phyloP scores from a whole-genome alignment of 2,888 invertebrate species.

The Acanthacorydalis orientalis region DNA sequence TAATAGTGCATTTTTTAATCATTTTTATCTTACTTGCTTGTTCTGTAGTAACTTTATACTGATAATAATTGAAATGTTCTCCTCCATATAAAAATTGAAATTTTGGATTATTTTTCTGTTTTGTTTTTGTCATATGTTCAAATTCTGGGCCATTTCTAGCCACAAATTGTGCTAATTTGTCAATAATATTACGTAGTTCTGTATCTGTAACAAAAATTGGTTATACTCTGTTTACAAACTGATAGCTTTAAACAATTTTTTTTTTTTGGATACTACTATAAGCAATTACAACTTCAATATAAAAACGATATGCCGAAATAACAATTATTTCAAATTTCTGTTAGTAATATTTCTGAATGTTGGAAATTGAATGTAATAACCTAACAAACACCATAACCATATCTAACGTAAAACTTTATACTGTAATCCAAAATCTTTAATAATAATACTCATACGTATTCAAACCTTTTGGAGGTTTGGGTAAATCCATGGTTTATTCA shows the following conservation, averaged over 20 bases:
- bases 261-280: too few relatives aligned
- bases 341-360: too few relatives aligned
- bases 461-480: slow-evolving; percentile 44
- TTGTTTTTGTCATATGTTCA: slow-evolving; percentile 96
- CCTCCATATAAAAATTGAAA: slow-evolving; percentile 96
- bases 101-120: slow-evolving; percentile 94
- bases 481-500: slow-evolving; percentile 25
- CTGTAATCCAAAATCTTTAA: not conserved
- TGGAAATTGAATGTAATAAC: too few relatives aligned
- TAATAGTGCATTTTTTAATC: not conserved
- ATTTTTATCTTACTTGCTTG: slow-evolving; percentile 66
- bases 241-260: too few relatives aligned
- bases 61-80: slow-evolving; percentile 90
- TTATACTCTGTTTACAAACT: too few relatives aligned
- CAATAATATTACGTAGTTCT: slow-evolving; percentile 92
- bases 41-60: slow-evolving; percentile 87
- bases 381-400: not conserved
- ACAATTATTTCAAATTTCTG: too few relatives aligned
- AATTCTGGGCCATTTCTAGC: slow-evolving; percentile 99
- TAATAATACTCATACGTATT: too few relatives aligned
- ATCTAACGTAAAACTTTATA: not conserved
- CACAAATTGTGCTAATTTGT: slow-evolving; percentile 96
- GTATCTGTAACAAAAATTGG: slow-evolving; percentile 45
- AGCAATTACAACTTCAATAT: too few relatives aligned
- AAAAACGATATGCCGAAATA: too few relatives aligned